Conservation (phyloP, 1,140 invertebrate genomes). For the Tenebrio molitor region DNA sequence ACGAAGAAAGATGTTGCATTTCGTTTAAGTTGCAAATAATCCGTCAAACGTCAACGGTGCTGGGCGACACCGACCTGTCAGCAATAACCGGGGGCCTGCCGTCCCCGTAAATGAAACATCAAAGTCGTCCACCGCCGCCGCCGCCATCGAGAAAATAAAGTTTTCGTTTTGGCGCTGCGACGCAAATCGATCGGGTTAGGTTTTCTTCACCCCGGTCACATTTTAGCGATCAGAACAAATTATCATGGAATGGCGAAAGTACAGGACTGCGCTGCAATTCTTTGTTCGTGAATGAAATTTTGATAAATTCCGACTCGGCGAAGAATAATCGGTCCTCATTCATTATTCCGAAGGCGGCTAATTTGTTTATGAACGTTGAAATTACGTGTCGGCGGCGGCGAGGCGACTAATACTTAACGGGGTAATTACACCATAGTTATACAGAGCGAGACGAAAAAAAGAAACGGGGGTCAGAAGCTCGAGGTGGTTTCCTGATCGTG, state of each 20-base stretch:
- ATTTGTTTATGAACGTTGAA: constrained; percentile 40
- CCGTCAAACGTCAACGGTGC: not conserved
- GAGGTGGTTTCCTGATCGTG: too few relatives aligned
- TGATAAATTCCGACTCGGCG: constrained; percentile 40
- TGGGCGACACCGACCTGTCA: not conserved
- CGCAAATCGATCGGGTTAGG: constrained; percentile 50
- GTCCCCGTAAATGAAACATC: not conserved
- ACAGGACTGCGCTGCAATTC: constrained; percentile 49
- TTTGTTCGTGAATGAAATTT: constrained; percentile 51
- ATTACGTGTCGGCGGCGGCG: constrained; percentile 14
- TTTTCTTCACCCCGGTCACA: constrained; percentile 55
- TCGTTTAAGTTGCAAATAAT: too few relatives aligned
- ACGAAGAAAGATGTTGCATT: too few relatives aligned
- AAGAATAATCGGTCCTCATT: constrained; percentile 32
- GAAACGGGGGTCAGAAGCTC: too few relatives aligned
- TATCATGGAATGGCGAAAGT: constrained; percentile 55
- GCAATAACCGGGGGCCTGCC: too few relatives aligned
- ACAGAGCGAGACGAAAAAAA: too few relatives aligned
- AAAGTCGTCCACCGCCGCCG: not conserved
- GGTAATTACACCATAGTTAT: too few relatives aligned
- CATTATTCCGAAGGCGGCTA: constrained; percentile 30
- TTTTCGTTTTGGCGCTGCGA: constrained; percentile 29
- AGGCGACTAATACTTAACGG: too few relatives aligned
- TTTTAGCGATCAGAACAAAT: constrained; percentile 56
- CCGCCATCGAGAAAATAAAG: not conserved